Base-by-base conservation (phyloP, 2,888 invertebrate genomes). In the Acleris cristana region DNA sequence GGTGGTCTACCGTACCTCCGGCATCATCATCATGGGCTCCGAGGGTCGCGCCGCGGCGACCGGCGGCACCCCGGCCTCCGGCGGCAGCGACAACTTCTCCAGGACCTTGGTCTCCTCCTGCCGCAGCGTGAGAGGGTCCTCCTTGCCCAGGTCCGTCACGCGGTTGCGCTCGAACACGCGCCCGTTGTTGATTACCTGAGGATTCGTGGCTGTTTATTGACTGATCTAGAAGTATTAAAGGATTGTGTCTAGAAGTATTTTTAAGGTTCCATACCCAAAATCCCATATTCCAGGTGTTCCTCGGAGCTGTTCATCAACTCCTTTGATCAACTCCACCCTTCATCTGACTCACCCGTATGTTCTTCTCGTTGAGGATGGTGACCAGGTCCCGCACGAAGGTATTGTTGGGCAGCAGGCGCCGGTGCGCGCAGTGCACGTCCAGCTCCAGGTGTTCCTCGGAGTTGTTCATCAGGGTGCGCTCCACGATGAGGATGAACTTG, bases 131-230 rank as follows among this genome's bases (percentile, higher is more conserved):
- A 19, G 14, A 1, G 48, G 34, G 34, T 54, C 64, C 8, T 57
- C 63, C 6, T 70, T 67, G 55, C 69, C 72, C 7, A 86, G 66
- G 8, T 84, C 84, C 0, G 83, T 78, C 70, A 91, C 89, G 49
- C 76, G 79, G 80, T 89, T 87, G 44, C 81, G 79, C 70, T 90
- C 90, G 76, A 92, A 92, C 30, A 92, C 79, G 0, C 91, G 85
- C 0, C 91, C 91, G 74, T 92, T 92, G 81, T 92, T 92, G 45
- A 92, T 86, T 45, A 92, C 89, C 91, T 92, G 40, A 72, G 21
- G 19, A 30, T 44, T 12, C 30, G 2, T 16, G 45, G 44, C 7
- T 14, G 12, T 14, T 54, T 54, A 30, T 59, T 26, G 4, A 8
- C 1, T 7, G 30, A 30, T 30, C 30, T 30, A 8, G 30, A 8